Evolutionary conservation across 1,140 invertebrate species (phyloP).

Genomic region (Tribolium madens): DNA sequence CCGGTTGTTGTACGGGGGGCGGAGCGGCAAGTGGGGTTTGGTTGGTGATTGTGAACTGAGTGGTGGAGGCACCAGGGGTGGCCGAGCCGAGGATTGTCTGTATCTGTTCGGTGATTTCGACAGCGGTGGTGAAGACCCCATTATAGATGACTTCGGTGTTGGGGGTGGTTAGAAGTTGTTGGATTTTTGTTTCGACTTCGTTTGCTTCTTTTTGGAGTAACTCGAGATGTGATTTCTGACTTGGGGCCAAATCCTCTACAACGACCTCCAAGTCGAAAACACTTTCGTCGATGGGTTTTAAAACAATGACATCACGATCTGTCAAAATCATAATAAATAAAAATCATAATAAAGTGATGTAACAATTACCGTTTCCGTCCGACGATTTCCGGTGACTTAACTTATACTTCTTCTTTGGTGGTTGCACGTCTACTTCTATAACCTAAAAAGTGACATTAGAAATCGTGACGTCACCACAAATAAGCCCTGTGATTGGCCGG

Average conservation of each 20-base stretch:
- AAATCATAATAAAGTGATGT: too few species aligned
- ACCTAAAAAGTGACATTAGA: slow-evolving; percentile 42
- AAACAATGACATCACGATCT: slow-evolving; percentile 62
- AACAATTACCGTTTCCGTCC: slow-evolving; percentile 58
- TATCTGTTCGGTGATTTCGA: slow-evolving; percentile 56
- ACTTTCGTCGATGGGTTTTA: slow-evolving; percentile 55
- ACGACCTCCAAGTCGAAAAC: slow-evolving; percentile 58
- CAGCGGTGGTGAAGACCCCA: slow-evolving; percentile 50
- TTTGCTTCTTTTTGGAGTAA: slow-evolving; percentile 51
- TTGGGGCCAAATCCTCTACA: slow-evolving; percentile 57
- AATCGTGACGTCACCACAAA: background rate
- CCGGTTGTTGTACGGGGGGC: slow-evolving; percentile 43
- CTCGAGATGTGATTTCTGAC: slow-evolving; percentile 49
- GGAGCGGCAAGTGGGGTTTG: background rate
- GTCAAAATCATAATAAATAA: slow-evolving; percentile 10
- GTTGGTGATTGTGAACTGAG: background rate
- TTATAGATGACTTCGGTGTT: slow-evolving; percentile 56
- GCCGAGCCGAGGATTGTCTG: slow-evolving; percentile 6
- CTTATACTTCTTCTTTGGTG: slow-evolving; percentile 62
- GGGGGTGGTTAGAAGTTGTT: slow-evolving; percentile 1
- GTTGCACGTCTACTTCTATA: slow-evolving; percentile 37
- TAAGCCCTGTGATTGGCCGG: background rate
- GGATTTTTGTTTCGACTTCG: slow-evolving; percentile 29
- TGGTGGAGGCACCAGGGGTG: background rate
- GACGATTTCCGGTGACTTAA: slow-evolving; percentile 61